Evolutionary conservation across 2,113 vertebrate genomes (phyloP).

Genomic region (Electrona antarctica): DNA sequence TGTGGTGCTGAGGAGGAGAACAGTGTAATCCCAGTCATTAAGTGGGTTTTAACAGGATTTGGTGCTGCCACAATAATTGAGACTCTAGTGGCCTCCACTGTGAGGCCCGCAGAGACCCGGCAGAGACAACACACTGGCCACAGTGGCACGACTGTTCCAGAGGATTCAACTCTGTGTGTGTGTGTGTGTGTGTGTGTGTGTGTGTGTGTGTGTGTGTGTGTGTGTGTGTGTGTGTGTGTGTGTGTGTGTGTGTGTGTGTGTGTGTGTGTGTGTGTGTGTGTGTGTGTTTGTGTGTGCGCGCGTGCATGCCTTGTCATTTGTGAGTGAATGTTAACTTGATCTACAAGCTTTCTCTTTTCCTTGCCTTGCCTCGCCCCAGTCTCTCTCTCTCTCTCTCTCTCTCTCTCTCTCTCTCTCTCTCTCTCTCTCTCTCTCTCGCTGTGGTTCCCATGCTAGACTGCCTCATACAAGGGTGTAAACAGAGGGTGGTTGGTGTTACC

Average conservation of each 20-base stretch:
- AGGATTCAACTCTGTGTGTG: conserved; percentile 42
- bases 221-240: not conserved
- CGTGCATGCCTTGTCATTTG: not conserved
- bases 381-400: conserved; percentile 16
- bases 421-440: conserved; percentile 41
- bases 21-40: conserved; percentile 78
- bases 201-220: conserved; percentile 5
- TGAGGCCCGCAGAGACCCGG: conserved; percentile 63
- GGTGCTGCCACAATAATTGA: conserved; percentile 73
- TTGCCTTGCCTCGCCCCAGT: conserved; percentile 17
- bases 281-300: not conserved
- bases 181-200: conserved; percentile 32
- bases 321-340: not conserved
- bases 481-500: conserved; percentile 77
- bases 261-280: conserved; percentile 14
- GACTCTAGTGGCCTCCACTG: conserved; percentile 70
- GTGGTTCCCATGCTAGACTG: conserved; percentile 69
- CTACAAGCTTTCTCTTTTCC: conserved; percentile 35
- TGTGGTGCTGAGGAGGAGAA: conserved; percentile 55
- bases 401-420: conserved; percentile 29
- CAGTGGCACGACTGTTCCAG: conserved; percentile 57
- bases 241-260: conserved; percentile 24
- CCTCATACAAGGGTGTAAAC: conserved; percentile 69
- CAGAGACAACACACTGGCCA: conserved; percentile 59
- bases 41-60: conserved; percentile 79